A percentile compares a stretch with the other conserved stretches of the same genome.
These are phyloP conservation scores for Drosophila pallidifrons DNA, from an alignment of 1,140 invertebrate genomes.

Conservation along the genomic window DNA sequence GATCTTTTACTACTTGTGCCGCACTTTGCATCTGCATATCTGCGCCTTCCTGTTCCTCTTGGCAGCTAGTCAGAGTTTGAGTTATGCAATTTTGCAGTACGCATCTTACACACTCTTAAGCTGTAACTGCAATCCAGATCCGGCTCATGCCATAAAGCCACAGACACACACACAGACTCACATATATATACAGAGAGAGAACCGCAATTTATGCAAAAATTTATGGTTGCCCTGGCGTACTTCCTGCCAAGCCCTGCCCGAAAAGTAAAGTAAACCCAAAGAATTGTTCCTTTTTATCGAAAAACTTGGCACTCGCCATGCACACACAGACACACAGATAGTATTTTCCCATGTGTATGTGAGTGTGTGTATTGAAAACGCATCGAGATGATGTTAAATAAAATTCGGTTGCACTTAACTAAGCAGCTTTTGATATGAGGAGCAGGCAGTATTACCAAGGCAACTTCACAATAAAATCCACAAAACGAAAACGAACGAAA, in stretches of 20 bases:
- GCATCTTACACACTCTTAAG: conserved; percentile 57
- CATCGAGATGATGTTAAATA: conserved; percentile 61
- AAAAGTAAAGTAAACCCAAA: conserved; percentile 36
- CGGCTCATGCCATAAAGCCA: conserved; percentile 48
- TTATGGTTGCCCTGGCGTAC: conserved; percentile 65
- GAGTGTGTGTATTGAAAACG: conserved; percentile 48
- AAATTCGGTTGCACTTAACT: conserved; percentile 67
- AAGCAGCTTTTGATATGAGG: conserved; percentile 53
- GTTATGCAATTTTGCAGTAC: conserved; percentile 72
- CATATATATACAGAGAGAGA: conserved; percentile 29
- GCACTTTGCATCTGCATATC: background rate
- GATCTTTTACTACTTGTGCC: background rate
- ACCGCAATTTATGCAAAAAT: conserved; percentile 79
- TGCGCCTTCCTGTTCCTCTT: conserved; percentile 2
- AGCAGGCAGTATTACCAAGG: conserved; percentile 34
- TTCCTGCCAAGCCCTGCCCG: conserved; percentile 48
- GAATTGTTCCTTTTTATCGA: conserved; percentile 68
- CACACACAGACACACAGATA: conserved; percentile 5
- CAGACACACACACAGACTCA: conserved; percentile 7
- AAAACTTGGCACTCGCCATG: conserved; percentile 73
- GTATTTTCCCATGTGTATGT: conserved; percentile 1
- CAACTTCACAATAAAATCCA: conserved; percentile 8
- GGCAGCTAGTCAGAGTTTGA: conserved; percentile 45
- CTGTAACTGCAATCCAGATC: conserved; percentile 70
- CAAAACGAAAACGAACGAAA: conserved; percentile 32